Conservation (phyloP, 2,888 invertebrate species). For the Notodonta dromedarius region DNA sequence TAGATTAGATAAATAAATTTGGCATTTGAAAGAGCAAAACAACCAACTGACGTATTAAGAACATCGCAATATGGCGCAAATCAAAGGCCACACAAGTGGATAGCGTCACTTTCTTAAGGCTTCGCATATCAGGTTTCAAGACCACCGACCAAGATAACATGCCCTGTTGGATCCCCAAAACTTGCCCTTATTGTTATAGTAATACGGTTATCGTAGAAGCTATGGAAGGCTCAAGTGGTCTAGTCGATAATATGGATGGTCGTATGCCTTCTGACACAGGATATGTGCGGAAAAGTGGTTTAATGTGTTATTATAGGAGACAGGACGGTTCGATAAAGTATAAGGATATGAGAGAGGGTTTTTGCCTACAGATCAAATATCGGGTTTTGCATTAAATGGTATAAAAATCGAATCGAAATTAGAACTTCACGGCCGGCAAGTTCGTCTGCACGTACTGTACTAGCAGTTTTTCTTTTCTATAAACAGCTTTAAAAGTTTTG, state of each 20-base stretch:
- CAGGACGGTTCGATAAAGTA: conserved; percentile 9
- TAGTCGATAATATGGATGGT: not conserved
- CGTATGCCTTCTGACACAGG: conserved; percentile 23
- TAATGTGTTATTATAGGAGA: conserved; percentile 1
- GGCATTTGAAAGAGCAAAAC: not conserved
- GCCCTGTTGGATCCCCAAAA: not conserved
- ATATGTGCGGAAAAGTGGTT: conserved; percentile 5
- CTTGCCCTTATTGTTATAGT: not conserved
- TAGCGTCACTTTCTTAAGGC: not conserved
- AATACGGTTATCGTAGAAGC: not conserved
- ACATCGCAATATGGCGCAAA: not conserved
- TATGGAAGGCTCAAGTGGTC: not conserved
- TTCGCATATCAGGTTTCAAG: conserved; percentile 3
- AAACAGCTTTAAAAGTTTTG: too few species aligned
- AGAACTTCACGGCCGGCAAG: too few species aligned
- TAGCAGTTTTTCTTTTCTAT: too few species aligned
- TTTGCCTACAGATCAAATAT: not conserved
- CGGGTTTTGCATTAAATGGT: too few species aligned
- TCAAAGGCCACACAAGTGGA: conserved; percentile 1
- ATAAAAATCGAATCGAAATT: too few species aligned
- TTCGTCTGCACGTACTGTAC: too few species aligned
- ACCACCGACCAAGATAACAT: not conserved
- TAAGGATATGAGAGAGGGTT: not conserved
- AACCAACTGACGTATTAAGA: not conserved
- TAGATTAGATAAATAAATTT: too few species aligned